These are phyloP conservation scores for Rallus crepitans DNA, from an alignment of 2,797 vertebrate species.

Conservation along the genomic window DNA sequence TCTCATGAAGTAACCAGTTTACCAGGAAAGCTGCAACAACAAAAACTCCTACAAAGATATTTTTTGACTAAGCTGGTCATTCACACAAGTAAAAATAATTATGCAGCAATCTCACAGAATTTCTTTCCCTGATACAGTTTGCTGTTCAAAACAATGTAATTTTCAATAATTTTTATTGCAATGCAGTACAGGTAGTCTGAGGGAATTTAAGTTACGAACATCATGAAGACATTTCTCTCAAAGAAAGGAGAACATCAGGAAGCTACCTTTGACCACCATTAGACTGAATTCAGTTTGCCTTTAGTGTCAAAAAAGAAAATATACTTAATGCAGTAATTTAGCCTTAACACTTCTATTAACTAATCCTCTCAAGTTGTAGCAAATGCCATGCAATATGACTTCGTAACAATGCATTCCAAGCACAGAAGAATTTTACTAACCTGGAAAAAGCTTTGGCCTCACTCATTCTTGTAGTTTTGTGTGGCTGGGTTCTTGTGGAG, in stretches of 20 bases:
- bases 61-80: background rate
- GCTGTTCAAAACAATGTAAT: background rate
- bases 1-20: background rate
- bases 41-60: slow-evolving; percentile 6
- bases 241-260: background rate
- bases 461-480: background rate
- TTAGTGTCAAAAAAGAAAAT: background rate
- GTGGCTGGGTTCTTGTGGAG: no score
- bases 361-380: background rate
- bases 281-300: background rate
- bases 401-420: background rate
- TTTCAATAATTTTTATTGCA: slow-evolving; percentile 25
- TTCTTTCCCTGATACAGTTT: background rate
- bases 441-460: background rate
- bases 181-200: background rate
- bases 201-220: slow-evolving; percentile 1
- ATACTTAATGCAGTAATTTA: background rate
- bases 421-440: background rate
- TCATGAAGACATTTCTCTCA: background rate
- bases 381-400: background rate
- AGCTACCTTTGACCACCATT: background rate
- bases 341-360: background rate
- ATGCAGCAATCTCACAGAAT: background rate
- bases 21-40: background rate
- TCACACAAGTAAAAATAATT: background rate